A percentile compares a stretch with the other conserved stretches of the same genome.
phyloP scores from a whole-genome alignment of 2,797 vertebrate genomes.

The Prunella strophiata region DNA sequence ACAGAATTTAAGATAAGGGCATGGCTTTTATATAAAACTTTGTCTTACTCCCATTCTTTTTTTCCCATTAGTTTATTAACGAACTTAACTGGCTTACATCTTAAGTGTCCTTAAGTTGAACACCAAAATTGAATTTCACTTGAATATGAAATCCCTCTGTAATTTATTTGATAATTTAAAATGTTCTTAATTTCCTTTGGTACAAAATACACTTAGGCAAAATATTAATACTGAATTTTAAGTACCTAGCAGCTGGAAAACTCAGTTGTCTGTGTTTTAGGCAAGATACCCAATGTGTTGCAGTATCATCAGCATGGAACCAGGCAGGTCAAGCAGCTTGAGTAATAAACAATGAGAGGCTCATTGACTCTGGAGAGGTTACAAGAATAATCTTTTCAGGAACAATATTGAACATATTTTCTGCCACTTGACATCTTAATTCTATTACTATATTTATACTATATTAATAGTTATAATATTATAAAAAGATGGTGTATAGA shows the following conservation, averaged over 20 bases:
- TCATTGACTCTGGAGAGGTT: neutral
- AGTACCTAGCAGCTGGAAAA: neutral
- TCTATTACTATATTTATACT: neutral
- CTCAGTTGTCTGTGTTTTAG: neutral
- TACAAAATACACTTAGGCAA: neutral
- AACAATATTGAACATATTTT: neutral
- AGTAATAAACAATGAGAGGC: neutral
- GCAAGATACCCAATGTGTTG: neutral
- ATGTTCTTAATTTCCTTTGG: neutral
- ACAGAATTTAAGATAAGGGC: neutral
- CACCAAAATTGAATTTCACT: neutral
- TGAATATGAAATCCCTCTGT: neutral
- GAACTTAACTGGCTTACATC: neutral
- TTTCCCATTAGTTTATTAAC: neutral
- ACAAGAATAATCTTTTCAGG: neutral
- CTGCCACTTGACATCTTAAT: neutral
- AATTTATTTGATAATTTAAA: neutral
- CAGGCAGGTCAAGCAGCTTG: neutral
- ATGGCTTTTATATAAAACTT: neutral
- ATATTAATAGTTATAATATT: neutral
- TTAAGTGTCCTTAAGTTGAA: neutral
- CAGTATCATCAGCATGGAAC: neutral
- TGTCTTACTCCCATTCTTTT: neutral
- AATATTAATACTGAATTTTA: neutral
- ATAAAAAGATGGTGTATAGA: neutral